Conservation (phyloP, 2,888 invertebrate species). For the Rotaria sp. region DNA sequence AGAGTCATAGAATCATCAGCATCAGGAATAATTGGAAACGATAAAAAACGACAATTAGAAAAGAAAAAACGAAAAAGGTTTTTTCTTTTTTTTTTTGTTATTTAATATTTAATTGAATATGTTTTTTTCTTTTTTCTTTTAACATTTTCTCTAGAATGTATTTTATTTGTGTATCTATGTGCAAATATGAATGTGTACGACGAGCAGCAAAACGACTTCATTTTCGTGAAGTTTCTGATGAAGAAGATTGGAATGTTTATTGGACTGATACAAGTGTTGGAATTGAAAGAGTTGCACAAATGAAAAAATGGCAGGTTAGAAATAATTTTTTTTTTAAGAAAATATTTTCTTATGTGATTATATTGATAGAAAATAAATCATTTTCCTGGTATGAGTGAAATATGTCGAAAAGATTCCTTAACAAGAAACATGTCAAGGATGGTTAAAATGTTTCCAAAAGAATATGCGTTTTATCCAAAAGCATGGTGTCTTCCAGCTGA, state of each 20-base stretch:
- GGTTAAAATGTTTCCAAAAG: constrained; percentile 76
- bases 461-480: constrained; percentile 83
- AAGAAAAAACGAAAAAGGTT: constrained; percentile 2
- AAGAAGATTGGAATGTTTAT: constrained; percentile 76
- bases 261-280: constrained; percentile 83
- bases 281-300: constrained; percentile 76
- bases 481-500: constrained; percentile 88
- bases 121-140: no score
- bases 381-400: constrained; percentile 81
- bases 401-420: constrained; percentile 78
- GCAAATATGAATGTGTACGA: constrained; percentile 57
- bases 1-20: neutral
- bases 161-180: constrained; percentile 36
- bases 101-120: no score
- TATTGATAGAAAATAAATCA: constrained; percentile 69
- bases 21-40: neutral
- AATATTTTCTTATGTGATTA: no score
- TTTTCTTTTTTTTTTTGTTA: neutral
- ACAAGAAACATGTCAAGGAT: constrained; percentile 81
- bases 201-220: constrained; percentile 67
- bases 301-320: constrained; percentile 70
- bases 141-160: neutral
- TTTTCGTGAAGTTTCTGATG: constrained; percentile 70
- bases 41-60: neutral
- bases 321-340: no score